Conservation (phyloP, 2,113 vertebrate genomes). For the Chionodraco myersi region DNA sequence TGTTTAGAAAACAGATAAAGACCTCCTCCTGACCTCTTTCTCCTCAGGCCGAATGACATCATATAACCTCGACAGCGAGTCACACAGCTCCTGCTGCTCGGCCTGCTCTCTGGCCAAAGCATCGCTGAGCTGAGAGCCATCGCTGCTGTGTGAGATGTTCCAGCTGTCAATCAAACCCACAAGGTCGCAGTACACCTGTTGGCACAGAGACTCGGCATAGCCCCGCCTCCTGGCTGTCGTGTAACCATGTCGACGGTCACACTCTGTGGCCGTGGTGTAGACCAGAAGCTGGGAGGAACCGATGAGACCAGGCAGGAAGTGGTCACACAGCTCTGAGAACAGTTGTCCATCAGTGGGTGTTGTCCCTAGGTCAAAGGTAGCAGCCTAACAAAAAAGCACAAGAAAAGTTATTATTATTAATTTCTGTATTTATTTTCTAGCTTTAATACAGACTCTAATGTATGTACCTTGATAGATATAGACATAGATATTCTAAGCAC, state of each 20-base stretch:
- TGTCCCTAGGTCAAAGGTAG: neutral
- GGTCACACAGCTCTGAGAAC: constrained; percentile 77
- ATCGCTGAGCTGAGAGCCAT: constrained; percentile 7
- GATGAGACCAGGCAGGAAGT: constrained; percentile 78
- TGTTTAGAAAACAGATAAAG: neutral
- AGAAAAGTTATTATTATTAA: too few species aligned
- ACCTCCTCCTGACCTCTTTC: constrained; percentile 60
- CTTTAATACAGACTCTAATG: too few species aligned
- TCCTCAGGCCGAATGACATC: constrained; percentile 70
- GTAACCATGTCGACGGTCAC: constrained; percentile 71
- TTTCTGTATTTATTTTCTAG: too few species aligned
- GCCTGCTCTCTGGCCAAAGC: constrained; percentile 53
- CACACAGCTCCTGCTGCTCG: constrained; percentile 78
- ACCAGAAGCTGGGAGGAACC: constrained; percentile 70
- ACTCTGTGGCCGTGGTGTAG: constrained; percentile 77
- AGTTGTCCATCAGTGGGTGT: constrained; percentile 27
- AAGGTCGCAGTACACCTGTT: constrained; percentile 81
- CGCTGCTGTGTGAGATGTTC: neutral
- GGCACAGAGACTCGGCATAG: constrained; percentile 77
- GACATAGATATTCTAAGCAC: neutral
- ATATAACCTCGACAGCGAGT: constrained; percentile 72
- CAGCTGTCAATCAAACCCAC: constrained; percentile 62
- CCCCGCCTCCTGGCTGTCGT: constrained; percentile 68
- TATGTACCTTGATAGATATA: too few species aligned
- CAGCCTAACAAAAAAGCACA: constrained; percentile 25